phyloP scores from a whole-genome alignment of 2,113 vertebrate species.

The Eudyptes chrysolophus region DNA sequence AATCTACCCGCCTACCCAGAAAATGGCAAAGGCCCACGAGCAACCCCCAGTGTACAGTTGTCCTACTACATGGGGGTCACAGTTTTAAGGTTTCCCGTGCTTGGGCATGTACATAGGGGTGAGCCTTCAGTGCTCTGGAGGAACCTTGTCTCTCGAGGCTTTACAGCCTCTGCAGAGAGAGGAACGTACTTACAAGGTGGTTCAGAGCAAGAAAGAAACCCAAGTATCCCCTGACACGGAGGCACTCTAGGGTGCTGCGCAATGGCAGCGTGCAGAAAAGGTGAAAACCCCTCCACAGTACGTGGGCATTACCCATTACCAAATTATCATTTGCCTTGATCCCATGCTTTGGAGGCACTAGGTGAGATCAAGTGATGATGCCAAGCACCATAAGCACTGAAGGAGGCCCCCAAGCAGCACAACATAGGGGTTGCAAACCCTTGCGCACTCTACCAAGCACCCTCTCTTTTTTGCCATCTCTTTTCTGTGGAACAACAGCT shows the following conservation, averaged over 20 bases:
- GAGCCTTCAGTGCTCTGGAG: not conserved
- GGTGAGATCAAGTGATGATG: not conserved
- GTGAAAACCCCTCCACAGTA: not conserved
- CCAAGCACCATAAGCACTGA: not conserved
- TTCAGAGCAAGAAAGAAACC: not conserved
- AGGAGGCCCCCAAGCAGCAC: not conserved
- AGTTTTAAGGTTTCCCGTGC: not conserved
- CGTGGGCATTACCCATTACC: not conserved
- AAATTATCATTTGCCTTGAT: not conserved
- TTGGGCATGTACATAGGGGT: not conserved
- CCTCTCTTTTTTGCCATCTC: not conserved
- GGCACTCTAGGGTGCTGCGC: not conserved
- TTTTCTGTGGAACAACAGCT: not conserved
- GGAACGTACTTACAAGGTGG: not conserved
- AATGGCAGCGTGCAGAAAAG: not conserved
- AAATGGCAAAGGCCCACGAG: not conserved
- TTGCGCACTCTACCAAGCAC: not conserved
- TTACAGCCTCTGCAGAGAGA: not conserved
- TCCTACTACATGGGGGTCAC: not conserved
- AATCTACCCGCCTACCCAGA: not conserved
- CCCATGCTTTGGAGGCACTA: not conserved
- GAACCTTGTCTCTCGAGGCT: not conserved
- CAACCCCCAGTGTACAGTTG: not conserved
- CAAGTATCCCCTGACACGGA: not conserved
- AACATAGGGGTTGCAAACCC: fast-evolving